Evolutionary conservation across 1,140 invertebrate species (phyloP).

Genomic region (Conus ventricosus): DNA sequence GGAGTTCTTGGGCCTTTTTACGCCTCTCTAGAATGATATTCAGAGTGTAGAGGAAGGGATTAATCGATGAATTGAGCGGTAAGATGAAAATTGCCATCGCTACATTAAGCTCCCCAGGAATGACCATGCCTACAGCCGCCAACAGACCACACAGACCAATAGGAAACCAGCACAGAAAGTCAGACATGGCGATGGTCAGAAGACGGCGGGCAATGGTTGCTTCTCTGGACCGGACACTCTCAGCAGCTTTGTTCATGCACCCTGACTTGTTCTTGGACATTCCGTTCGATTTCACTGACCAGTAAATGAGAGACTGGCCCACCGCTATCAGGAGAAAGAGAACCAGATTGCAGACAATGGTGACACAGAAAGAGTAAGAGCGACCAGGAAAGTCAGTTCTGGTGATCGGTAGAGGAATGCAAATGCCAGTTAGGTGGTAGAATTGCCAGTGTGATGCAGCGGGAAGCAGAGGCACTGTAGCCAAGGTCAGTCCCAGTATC

Average conservation of each 20-base stretch:
- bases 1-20: neutral
- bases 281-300: neutral
- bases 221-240: conserved; percentile 6
- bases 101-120: neutral
- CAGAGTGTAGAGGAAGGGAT: conserved; percentile 45
- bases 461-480: neutral
- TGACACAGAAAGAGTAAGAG: neutral
- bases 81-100: conserved; percentile 51
- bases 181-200: neutral
- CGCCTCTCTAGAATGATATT: conserved; percentile 19
- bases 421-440: conserved; percentile 19
- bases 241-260: neutral
- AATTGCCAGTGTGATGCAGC: neutral
- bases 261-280: neutral
- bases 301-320: conserved; percentile 1
- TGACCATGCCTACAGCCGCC: neutral
- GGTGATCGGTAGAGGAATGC: conserved; percentile 10
- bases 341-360: neutral
- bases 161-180: conserved; percentile 20
- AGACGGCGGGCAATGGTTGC: conserved; percentile 9
- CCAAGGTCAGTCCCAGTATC: neutral
- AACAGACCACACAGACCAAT: conserved; percentile 26
- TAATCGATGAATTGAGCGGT: conserved; percentile 50
- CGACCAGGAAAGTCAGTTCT: neutral
- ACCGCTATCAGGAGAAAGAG: neutral